Percentiles rank a stretch among this genome's conserved stretches.
These are phyloP conservation scores for Platorchestia sp. DNA, from an alignment of 1,140 invertebrate genomes.

Conservation along the genomic window DNA sequence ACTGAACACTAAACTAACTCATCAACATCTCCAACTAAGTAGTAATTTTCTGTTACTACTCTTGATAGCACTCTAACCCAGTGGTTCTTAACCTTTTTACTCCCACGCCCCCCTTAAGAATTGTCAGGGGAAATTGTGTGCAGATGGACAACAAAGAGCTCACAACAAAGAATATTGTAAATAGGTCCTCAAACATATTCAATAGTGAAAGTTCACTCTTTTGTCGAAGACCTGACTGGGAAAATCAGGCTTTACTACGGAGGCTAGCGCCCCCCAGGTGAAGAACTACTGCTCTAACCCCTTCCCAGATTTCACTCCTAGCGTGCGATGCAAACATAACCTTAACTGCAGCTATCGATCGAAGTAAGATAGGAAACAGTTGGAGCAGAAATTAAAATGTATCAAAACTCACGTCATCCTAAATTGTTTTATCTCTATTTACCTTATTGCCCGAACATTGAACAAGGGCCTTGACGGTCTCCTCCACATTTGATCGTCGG, in stretches of 20 bases:
- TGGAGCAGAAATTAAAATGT: not conserved
- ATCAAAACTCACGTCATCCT: not conserved
- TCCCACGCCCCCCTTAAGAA: too few relatives aligned
- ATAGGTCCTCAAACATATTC: too few relatives aligned
- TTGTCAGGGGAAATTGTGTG: too few relatives aligned
- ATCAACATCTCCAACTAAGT: not conserved
- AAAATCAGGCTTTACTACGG: too few relatives aligned
- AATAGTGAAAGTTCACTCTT: too few relatives aligned
- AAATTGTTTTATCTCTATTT: not conserved
- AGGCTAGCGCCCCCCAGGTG: too few relatives aligned
- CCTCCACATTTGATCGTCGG: constrained; percentile 19
- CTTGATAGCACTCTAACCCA: too few relatives aligned
- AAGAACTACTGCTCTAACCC: too few relatives aligned
- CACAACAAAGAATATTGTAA: too few relatives aligned
- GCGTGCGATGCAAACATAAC: not conserved
- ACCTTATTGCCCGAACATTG: constrained; percentile 40
- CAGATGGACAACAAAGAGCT: too few relatives aligned
- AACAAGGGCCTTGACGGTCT: not conserved
- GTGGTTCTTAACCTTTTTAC: too few relatives aligned
- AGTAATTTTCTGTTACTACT: not conserved
- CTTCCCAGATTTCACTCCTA: not conserved
- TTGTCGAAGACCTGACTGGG: too few relatives aligned
- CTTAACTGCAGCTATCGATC: not conserved
- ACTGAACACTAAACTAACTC: not conserved
- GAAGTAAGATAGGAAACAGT: not conserved